Base-by-base conservation (phyloP, 2,113 vertebrate species). In the Periophthalmodon schlosseri region DNA sequence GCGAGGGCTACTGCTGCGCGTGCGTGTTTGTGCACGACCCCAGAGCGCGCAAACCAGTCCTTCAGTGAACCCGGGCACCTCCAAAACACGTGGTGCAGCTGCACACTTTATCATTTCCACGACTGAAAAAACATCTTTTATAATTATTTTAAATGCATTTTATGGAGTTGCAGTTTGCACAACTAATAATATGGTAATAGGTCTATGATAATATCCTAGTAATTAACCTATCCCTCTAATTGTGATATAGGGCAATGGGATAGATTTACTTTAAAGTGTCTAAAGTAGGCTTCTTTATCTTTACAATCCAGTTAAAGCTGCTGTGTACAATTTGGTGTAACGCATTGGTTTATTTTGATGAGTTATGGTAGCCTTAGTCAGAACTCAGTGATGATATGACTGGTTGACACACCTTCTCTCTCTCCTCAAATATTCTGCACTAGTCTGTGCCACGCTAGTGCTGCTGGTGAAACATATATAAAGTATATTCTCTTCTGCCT, bases 401-500 rank as follows among this genome's bases (percentile, higher is more conserved):
- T 52, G 49, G 16, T 20, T 5, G 49, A 50, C 50, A 20, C 4
- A 50, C 49, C 8, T 39, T 39, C 36, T 39, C 36, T 39, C 36
- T 39, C 36, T 39, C 0, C 36, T 50, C 13, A 93, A 92, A 88
- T 91, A 89, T 91, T 90, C 88, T 83, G 77, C 78, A 39, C 36
- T 39, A 39, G 36, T 56, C 84, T 85, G 83, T 89, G 88, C 84
- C 88, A 87, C 47, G 2, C 39, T 44, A 10, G 47, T 89, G 85
- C 20, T 83, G 81, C 89, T 87, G 86, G 88, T 85, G 89, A 91
- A 92, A 87, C 81, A 73, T 94, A 94, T 94, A 94, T 94, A 93
- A 89, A 93, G 91, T 91, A 83, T 74, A 87, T 83, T 90, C 84
- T 93, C 89, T 94, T 91, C 88, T 92, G 93, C 91, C 87, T 94